A percentile compares a stretch with the other conserved stretches of the same genome.
Evolutionary conservation across 2,888 invertebrate species (phyloP).

Genomic region (Caenorhabditis becei): DNA sequence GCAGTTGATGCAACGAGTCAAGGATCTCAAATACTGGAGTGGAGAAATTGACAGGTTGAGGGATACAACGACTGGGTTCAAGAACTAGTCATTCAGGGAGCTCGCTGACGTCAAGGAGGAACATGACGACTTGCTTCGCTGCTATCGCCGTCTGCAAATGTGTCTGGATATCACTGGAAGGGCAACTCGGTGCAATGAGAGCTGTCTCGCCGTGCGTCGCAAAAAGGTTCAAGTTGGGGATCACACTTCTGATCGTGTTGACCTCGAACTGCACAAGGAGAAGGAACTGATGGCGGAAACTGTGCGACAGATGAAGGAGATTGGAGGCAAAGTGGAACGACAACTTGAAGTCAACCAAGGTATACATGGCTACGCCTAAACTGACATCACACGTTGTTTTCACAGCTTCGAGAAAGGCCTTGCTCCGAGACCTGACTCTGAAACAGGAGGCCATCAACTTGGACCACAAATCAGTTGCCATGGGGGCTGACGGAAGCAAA

Average conservation of each 20-base stretch:
- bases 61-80: not conserved
- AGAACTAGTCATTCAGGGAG: slow-evolving; percentile 61
- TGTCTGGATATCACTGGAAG: slow-evolving; percentile 72
- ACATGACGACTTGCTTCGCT: slow-evolving; percentile 76
- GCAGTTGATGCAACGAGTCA: slow-evolving; percentile 77
- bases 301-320: slow-evolving; percentile 74
- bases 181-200: slow-evolving; percentile 73
- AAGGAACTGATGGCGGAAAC: slow-evolving; percentile 74
- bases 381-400: not conserved
- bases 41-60: slow-evolving; percentile 78
- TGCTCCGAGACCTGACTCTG: slow-evolving; percentile 75
- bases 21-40: slow-evolving; percentile 80
- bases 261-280: slow-evolving; percentile 75
- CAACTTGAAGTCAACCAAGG: slow-evolving; percentile 76
- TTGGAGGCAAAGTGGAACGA: slow-evolving; percentile 73
- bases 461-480: slow-evolving; percentile 71
- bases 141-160: slow-evolving; percentile 71
- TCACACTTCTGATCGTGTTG: slow-evolving; percentile 74
- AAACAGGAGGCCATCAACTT: slow-evolving; percentile 78
- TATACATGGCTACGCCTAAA: not conserved
- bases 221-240: slow-evolving; percentile 77
- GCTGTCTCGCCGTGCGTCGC: slow-evolving; percentile 74
- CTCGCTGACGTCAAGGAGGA: slow-evolving; percentile 78
- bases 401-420: slow-evolving; percentile 71
- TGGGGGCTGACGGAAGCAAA: slow-evolving; percentile 65